phyloP scores from a whole-genome alignment of 2,797 vertebrate genomes.

The Echeneis naucrates region DNA sequence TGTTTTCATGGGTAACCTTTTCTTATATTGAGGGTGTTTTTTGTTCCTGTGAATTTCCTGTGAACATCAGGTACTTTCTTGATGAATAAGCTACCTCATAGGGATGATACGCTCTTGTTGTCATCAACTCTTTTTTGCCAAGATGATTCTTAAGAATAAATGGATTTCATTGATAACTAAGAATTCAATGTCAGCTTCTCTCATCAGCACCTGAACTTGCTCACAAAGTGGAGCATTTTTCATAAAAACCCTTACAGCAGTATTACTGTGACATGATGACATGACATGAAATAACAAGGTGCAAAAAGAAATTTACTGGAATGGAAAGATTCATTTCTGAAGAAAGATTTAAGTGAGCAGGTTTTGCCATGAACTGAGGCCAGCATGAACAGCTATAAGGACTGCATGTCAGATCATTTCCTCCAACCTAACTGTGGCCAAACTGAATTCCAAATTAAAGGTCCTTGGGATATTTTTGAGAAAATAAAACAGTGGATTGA shows the following conservation, averaged over 20 bases:
- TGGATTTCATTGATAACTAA: not conserved
- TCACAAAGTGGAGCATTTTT: not conserved
- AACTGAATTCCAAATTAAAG: too few species aligned
- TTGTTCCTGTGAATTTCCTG: not conserved
- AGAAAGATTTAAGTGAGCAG: conserved; percentile 12
- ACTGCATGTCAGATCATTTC: too few species aligned
- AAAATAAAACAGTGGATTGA: too few species aligned
- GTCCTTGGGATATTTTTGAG: too few species aligned
- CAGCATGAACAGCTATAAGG: too few species aligned
- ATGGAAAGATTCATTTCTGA: conserved; percentile 7
- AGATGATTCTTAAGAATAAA: not conserved
- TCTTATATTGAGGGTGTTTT: not conserved
- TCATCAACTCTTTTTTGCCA: not conserved
- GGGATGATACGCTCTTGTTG: not conserved
- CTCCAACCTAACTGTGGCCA: too few species aligned
- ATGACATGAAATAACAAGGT: conserved; percentile 6
- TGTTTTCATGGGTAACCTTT: too few species aligned
- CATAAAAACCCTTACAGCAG: not conserved
- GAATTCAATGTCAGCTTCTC: not conserved
- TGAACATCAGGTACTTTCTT: not conserved
- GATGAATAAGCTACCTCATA: not conserved
- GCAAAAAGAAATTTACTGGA: not conserved
- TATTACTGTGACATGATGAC: not conserved
- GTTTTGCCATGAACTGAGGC: conserved; percentile 12
- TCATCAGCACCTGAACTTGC: not conserved